phyloP scores from a whole-genome alignment of 2,888 invertebrate genomes.

The Baronia brevicornis region DNA sequence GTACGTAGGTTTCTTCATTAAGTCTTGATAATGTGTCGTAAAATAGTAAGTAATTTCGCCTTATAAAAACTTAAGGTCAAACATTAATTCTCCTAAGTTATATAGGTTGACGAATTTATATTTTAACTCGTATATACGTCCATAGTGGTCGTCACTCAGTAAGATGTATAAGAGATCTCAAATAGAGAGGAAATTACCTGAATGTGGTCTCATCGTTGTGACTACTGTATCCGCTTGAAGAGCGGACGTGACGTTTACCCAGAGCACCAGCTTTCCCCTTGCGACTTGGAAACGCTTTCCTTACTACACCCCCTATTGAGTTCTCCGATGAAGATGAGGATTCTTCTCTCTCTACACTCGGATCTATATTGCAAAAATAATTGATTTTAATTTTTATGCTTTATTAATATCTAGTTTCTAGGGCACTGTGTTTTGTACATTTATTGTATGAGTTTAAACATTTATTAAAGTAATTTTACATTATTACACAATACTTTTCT shows the following conservation, averaged over 20 bases:
- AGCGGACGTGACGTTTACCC: slow-evolving; percentile 83
- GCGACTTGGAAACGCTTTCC: slow-evolving; percentile 81
- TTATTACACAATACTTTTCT: too few species aligned
- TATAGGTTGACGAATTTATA: too few species aligned
- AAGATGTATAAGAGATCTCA: slow-evolving; percentile 1
- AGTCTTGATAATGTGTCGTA: too few species aligned
- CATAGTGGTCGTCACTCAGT: neutral
- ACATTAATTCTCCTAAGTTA: too few species aligned
- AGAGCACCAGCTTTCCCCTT: slow-evolving; percentile 79
- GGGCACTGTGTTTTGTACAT: neutral
- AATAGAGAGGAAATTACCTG: slow-evolving; percentile 65
- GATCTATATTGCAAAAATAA: slow-evolving; percentile 36
- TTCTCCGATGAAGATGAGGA: slow-evolving; percentile 87
- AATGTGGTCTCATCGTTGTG: slow-evolving; percentile 91
- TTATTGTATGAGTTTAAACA: too few species aligned
- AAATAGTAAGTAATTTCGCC: too few species aligned
- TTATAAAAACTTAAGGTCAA: too few species aligned
- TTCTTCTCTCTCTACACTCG: slow-evolving; percentile 81
- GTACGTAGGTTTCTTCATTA: too few species aligned
- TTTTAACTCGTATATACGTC: neutral
- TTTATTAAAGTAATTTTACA: too few species aligned
- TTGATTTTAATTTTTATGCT: neutral
- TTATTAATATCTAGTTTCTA: neutral
- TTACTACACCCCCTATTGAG: slow-evolving; percentile 79
- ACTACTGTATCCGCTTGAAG: slow-evolving; percentile 87